These are phyloP conservation scores for Cosmia pyralina DNA, from an alignment of 2,888 invertebrate genomes.

Conservation along the genomic window DNA sequence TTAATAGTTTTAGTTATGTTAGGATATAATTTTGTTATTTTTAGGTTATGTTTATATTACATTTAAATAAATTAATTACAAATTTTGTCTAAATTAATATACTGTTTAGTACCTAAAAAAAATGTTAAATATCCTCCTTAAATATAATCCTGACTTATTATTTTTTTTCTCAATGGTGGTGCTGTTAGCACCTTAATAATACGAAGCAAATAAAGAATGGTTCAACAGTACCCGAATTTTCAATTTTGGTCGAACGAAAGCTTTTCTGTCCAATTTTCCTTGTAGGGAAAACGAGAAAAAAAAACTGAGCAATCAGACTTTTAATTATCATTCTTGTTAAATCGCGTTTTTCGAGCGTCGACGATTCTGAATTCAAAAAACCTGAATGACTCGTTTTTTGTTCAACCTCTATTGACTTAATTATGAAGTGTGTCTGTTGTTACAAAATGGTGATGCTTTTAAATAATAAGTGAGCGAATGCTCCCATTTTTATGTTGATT, in stretches of 20 bases:
- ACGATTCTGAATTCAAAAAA: conserved; percentile 46
- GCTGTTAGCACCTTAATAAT: conserved; percentile 15
- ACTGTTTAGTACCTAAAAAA: too few species aligned
- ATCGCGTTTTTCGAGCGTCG: conserved; percentile 58
- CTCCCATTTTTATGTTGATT: not conserved
- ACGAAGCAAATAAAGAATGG: conserved; percentile 34
- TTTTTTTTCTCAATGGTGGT: too few species aligned
- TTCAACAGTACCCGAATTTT: conserved; percentile 45
- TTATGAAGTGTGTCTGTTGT: conserved; percentile 34
- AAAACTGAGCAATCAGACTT: conserved; percentile 69
- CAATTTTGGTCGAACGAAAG: conserved; percentile 57
- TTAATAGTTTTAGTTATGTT: too few species aligned
- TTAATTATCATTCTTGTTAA: conserved; percentile 73
- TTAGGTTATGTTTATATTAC: too few species aligned
- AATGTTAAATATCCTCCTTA: too few species aligned
- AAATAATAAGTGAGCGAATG: not conserved
- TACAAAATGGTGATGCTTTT: conserved; percentile 25
- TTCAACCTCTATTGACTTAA: conserved; percentile 42
- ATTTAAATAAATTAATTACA: too few species aligned
- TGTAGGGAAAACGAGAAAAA: conserved; percentile 62
- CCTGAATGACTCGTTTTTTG: conserved; percentile 37
- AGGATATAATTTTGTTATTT: too few species aligned
- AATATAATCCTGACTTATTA: too few species aligned
- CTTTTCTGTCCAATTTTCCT: conserved; percentile 65
- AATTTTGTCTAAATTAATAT: too few species aligned